These are phyloP conservation scores for Glaucidium brasilianum DNA, from an alignment of 2,113 vertebrate species.

Conservation along the genomic window DNA sequence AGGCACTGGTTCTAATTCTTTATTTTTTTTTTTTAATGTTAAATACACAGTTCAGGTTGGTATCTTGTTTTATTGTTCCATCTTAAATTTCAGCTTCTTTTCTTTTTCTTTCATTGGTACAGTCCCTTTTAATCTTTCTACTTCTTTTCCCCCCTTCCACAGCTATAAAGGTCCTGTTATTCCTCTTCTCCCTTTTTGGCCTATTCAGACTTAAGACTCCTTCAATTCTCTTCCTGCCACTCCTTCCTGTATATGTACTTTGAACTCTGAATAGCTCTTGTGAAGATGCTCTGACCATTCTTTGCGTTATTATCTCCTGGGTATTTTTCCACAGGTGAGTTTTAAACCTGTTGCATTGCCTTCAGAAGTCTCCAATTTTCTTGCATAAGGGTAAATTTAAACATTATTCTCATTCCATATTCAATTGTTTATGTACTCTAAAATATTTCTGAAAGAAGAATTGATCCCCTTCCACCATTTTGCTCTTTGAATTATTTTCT, in stretches of 20 bases:
- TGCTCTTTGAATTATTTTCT: neutral
- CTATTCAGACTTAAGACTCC: neutral
- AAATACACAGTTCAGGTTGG: neutral
- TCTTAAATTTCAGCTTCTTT: neutral
- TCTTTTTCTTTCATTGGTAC: neutral
- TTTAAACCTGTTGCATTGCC: neutral
- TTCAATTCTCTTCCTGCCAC: conserved; percentile 28
- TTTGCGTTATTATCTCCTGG: neutral
- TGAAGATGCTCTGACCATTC: neutral
- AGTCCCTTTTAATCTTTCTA: neutral
- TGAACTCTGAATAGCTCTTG: conserved; percentile 5
- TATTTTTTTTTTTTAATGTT: neutral
- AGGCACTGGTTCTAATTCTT: neutral
- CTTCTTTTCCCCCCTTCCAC: neutral
- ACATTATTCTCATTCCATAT: neutral
- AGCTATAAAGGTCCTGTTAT: neutral
- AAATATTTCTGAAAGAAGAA: neutral
- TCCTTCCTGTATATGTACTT: conserved; percentile 24
- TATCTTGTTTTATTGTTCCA: neutral
- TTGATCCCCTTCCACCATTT: neutral
- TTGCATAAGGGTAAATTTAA: neutral
- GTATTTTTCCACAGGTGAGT: neutral
- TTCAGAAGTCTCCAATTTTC: neutral
- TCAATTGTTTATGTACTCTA: neutral
- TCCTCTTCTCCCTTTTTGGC: neutral